A percentile compares a stretch with the other conserved stretches of the same genome.
Conservation (phyloP, 2,797 vertebrate genomes). For the Monodelphis domestica region DNA sequence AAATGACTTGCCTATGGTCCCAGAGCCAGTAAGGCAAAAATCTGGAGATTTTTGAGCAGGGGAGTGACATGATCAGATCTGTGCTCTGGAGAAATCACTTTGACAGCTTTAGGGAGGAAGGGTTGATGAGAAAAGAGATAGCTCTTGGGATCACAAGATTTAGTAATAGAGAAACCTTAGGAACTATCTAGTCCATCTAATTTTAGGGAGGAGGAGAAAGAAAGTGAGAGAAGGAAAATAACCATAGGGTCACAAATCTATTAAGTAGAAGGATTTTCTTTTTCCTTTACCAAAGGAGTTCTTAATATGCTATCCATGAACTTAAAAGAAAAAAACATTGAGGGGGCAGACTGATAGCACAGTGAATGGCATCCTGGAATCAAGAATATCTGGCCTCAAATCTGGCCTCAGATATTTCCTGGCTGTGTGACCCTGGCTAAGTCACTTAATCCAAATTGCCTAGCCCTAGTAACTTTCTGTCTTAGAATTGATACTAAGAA, state of each 20-base stretch:
- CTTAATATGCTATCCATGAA: not conserved
- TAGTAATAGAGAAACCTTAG: not conserved
- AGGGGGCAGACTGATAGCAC: no score
- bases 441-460: no score
- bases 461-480: no score
- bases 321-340: not conserved
- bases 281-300: not conserved
- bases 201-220: not conserved
- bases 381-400: no score
- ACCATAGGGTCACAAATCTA: not conserved
- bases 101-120: not conserved
- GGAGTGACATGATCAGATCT: not conserved
- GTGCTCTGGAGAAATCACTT: not conserved
- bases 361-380: no score
- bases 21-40: not conserved
- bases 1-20: not conserved
- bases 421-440: no score
- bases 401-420: no score
- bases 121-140: not conserved
- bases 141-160: not conserved
- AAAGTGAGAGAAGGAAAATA: not conserved
- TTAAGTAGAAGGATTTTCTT: not conserved
- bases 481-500: no score
- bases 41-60: not conserved
- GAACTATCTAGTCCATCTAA: not conserved